Percentiles rank a stretch among this genome's conserved stretches.
These are phyloP conservation scores for Catocala fraxini DNA, from an alignment of 2,888 invertebrate species.

Conservation along the genomic window DNA sequence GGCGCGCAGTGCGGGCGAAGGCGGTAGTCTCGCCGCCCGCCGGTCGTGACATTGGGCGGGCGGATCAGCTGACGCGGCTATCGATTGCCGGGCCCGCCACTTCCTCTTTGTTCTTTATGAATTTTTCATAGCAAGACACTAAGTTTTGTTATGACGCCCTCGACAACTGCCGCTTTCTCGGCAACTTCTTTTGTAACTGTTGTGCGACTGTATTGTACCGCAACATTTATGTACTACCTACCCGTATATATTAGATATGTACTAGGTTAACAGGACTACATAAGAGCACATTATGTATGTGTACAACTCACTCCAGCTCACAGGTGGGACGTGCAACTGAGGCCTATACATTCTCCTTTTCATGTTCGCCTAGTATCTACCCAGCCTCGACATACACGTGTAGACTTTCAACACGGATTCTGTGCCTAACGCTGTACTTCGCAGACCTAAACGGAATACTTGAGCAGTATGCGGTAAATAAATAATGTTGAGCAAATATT, in stretches of 20 bases:
- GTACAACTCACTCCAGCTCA: constrained; percentile 8
- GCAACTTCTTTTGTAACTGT: constrained; percentile 6
- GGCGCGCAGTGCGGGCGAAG: constrained; percentile 44
- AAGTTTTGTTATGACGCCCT: constrained; percentile 67
- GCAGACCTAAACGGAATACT: constrained; percentile 40
- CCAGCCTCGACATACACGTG: constrained; percentile 6
- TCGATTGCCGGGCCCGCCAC: constrained; percentile 73
- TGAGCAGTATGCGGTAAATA: constrained; percentile 32
- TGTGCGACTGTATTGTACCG: neutral
- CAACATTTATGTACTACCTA: neutral
- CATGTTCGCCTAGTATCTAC: constrained; percentile 31
- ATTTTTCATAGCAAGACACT: constrained; percentile 72
- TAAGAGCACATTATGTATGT: constrained; percentile 6
- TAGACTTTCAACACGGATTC: constrained; percentile 4
- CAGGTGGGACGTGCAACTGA: constrained; percentile 25
- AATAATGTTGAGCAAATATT: constrained; percentile 32
- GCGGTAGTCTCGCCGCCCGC: constrained; percentile 56
- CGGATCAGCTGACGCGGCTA: constrained; percentile 81
- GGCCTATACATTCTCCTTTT: constrained; percentile 19
- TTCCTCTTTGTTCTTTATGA: constrained; percentile 81
- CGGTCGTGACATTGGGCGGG: constrained; percentile 85
- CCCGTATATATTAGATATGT: neutral
- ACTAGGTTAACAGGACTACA: constrained; percentile 1
- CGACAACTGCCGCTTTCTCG: constrained; percentile 20
- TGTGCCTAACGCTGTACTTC: constrained; percentile 25